Evolutionary conservation across 2,113 vertebrate genomes (phyloP).

Genomic region (Platichthys stellatus): DNA sequence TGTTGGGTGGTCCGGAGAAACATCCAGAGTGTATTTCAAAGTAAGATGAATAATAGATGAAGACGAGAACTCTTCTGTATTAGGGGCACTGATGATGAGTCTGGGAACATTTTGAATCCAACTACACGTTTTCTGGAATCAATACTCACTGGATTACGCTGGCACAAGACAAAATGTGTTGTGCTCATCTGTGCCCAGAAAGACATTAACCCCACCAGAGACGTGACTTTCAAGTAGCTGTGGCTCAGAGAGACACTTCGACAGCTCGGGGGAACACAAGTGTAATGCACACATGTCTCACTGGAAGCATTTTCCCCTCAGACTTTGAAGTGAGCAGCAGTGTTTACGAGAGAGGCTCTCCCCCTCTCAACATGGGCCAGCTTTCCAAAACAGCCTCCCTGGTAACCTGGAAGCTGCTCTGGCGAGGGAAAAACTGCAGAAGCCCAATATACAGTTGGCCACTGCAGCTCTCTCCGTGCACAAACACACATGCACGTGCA

Average conservation of each 20-base stretch:
- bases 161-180: neutral
- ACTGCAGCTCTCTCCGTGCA: slow-evolving; percentile 3
- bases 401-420: slow-evolving; percentile 69
- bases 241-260: slow-evolving; percentile 18
- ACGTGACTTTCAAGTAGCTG: slow-evolving; percentile 29
- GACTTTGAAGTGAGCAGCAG: slow-evolving; percentile 64
- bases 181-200: slow-evolving; percentile 21
- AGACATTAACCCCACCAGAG: slow-evolving; percentile 3
- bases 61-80: slow-evolving; percentile 36
- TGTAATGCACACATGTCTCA: slow-evolving; percentile 18
- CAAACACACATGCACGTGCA: neutral
- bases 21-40: slow-evolving; percentile 35
- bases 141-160: slow-evolving; percentile 29
- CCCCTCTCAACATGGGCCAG: slow-evolving; percentile 71
- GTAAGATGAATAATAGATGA: slow-evolving; percentile 50
- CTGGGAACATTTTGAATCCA: slow-evolving; percentile 30
- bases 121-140: slow-evolving; percentile 25
- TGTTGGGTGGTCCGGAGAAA: slow-evolving; percentile 67
- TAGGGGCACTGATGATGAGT: slow-evolving; percentile 32
- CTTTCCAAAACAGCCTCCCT: slow-evolving; percentile 81
- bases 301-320: slow-evolving; percentile 37
- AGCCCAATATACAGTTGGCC: slow-evolving; percentile 14
- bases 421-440: slow-evolving; percentile 30
- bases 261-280: slow-evolving; percentile 19
- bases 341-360: slow-evolving; percentile 65